phyloP scores from a whole-genome alignment of 2,888 invertebrate genomes.

The Pocota personata region DNA sequence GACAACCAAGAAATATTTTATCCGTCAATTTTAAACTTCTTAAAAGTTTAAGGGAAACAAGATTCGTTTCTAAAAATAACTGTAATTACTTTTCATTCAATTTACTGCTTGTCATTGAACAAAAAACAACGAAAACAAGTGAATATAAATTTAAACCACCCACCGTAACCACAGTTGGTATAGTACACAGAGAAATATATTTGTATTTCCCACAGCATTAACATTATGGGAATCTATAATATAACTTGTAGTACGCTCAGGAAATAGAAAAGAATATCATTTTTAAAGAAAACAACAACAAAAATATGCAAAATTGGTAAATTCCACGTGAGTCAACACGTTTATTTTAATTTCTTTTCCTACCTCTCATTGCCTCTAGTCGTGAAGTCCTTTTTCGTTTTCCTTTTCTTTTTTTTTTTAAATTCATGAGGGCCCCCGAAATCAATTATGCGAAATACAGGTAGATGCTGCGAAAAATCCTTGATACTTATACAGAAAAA shows the following conservation, averaged over 20 bases:
- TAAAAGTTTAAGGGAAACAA: neutral
- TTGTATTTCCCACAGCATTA: neutral
- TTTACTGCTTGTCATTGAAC: neutral
- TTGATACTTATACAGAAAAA: neutral
- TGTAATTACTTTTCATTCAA: neutral
- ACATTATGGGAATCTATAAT: neutral
- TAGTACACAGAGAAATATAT: neutral
- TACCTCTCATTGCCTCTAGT: conserved; percentile 2
- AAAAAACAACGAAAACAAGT: neutral
- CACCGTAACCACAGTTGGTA: neutral
- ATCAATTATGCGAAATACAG: conserved; percentile 38
- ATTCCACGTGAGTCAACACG: conserved; percentile 20
- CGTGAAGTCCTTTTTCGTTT: neutral
- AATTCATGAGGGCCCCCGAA: neutral
- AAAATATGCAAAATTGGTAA: conserved; percentile 6
- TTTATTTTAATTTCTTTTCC: conserved; percentile 32
- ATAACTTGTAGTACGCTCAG: neutral
- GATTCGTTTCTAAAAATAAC: neutral
- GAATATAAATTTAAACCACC: neutral
- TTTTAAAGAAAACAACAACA: neutral
- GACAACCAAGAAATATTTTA: too few relatives aligned
- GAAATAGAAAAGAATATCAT: conserved; percentile 8
- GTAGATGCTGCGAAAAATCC: conserved; percentile 6
- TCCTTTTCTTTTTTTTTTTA: neutral
- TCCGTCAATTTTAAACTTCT: too few relatives aligned